phyloP scores from a whole-genome alignment of 2,797 vertebrate genomes.

The Crypturellus tataupa region DNA sequence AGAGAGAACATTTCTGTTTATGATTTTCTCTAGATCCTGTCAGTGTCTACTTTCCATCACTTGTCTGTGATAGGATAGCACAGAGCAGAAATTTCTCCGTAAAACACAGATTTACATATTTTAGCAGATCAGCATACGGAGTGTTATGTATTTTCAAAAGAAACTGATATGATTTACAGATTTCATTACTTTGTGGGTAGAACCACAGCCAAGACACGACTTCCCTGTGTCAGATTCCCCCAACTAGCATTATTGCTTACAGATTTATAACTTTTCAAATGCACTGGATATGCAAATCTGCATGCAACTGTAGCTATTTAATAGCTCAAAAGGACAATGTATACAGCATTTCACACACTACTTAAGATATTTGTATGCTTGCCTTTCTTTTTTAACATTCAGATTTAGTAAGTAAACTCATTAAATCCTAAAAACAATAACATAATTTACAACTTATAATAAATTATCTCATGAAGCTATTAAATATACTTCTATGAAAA shows the following conservation, averaged over 20 bases:
- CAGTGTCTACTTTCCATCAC: neutral
- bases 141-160: neutral
- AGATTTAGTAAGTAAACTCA: neutral
- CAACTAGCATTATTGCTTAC: neutral
- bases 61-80: neutral
- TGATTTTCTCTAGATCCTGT: neutral
- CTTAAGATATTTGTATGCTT: neutral
- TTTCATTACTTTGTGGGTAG: neutral
- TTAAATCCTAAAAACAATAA: neutral
- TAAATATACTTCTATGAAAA: neutral
- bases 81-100: neutral
- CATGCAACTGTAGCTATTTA: neutral
- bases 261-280: neutral
- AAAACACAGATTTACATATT: neutral
- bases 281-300: neutral
- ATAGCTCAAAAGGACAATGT: neutral
- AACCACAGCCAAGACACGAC: neutral
- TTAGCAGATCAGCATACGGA: neutral
- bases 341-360: neutral
- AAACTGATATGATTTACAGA: neutral
- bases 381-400: neutral
- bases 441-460: neutral
- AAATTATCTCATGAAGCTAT: neutral
- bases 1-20: neutral
- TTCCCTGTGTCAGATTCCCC: neutral